Evolutionary conservation across 1,140 invertebrate species (phyloP).

Genomic region (Pollicipes pollicipes): DNA sequence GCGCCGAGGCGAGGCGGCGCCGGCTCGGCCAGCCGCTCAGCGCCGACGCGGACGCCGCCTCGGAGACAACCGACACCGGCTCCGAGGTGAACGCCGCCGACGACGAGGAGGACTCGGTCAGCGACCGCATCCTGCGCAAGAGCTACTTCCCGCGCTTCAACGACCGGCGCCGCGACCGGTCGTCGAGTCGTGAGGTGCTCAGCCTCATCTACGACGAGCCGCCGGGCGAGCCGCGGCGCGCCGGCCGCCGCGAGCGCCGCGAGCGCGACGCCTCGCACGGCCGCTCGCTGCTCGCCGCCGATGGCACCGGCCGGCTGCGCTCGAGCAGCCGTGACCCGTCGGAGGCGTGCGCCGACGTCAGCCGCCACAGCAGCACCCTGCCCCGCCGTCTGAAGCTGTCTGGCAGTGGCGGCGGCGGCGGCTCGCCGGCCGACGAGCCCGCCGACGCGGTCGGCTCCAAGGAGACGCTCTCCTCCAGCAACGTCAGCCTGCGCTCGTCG

Average conservation of each 20-base stretch:
- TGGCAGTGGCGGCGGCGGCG: neutral
- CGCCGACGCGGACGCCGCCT: neutral
- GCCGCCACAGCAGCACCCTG: neutral
- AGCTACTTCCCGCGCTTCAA: constrained; percentile 77
- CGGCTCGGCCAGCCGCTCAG: neutral
- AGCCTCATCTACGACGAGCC: constrained; percentile 12
- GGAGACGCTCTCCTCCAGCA: neutral
- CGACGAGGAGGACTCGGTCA: constrained; percentile 46
- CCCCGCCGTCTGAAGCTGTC: neutral
- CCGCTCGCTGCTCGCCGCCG: neutral
- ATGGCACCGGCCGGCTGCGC: neutral
- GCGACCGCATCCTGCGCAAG: constrained; percentile 65
- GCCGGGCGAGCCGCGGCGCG: constrained; percentile 15
- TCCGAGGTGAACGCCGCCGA: neutral
- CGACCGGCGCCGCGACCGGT: constrained; percentile 18
- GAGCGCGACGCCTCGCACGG: constrained; percentile 10
- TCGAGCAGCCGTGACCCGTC: neutral
- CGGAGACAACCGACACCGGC: neutral
- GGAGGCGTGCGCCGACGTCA: neutral
- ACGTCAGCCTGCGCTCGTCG: neutral
- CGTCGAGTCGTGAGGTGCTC: neutral
- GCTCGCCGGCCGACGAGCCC: neutral
- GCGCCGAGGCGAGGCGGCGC: neutral
- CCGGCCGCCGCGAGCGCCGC: constrained; percentile 17
- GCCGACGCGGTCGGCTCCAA: neutral